Evolutionary conservation across 2,888 invertebrate genomes (phyloP).

Genomic region (Anagyrus pseudococci): DNA sequence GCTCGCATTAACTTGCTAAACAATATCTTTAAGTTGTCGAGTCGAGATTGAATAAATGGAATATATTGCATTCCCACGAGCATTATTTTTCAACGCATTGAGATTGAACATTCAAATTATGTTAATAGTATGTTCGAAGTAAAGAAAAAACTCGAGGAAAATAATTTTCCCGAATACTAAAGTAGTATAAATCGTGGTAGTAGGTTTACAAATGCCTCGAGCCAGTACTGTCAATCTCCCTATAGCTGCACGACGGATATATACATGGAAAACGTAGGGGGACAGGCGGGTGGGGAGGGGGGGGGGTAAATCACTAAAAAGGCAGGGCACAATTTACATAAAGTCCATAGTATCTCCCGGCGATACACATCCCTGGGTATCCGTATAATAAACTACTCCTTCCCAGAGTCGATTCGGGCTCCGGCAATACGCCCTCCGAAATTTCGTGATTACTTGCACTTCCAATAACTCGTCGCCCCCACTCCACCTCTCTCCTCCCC

Average conservation of each 20-base stretch:
- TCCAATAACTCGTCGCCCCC: constrained; percentile 42
- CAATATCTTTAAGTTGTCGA: no score
- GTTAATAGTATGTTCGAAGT: no score
- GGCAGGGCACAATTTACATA: constrained; percentile 34
- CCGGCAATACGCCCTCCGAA: constrained; percentile 42
- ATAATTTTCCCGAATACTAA: background rate
- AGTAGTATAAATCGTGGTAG: background rate
- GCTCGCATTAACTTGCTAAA: no score
- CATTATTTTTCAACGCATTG: no score
- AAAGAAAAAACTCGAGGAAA: background rate
- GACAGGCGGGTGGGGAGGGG: no score
- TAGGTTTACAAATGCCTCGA: background rate
- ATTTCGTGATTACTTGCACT: constrained; percentile 52
- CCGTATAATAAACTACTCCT: constrained; percentile 23
- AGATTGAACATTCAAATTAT: no score
- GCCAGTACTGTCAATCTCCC: background rate
- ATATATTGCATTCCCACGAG: no score
- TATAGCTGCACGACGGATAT: no score
- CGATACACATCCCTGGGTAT: constrained; percentile 13
- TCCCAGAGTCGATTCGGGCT: constrained; percentile 16
- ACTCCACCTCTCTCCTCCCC: constrained; percentile 13
- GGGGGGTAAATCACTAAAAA: constrained; percentile 21
- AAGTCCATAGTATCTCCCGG: constrained; percentile 30
- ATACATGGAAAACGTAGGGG: no score
- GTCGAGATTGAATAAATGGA: no score